These are phyloP conservation scores for Borostomias antarcticus DNA, from an alignment of 2,797 vertebrate genomes.

Conservation along the genomic window DNA sequence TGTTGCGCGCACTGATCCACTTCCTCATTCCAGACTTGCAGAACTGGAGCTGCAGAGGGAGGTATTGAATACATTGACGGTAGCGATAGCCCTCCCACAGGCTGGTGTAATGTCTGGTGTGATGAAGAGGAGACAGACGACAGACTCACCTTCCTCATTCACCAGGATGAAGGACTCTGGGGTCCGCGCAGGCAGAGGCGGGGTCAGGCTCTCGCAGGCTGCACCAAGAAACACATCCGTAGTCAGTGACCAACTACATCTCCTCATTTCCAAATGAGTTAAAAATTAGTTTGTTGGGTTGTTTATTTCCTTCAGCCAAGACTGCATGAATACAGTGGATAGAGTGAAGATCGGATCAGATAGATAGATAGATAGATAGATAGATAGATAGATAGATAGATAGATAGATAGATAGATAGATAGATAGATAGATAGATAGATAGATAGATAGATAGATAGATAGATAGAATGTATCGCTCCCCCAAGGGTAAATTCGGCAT, in stretches of 20 bases:
- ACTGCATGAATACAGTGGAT: too few species aligned
- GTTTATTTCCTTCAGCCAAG: too few species aligned
- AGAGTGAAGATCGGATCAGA: too few species aligned
- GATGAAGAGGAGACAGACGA: neutral
- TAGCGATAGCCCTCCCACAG: neutral
- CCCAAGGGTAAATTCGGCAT: too few species aligned
- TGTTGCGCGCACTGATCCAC: neutral
- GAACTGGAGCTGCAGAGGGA: neutral
- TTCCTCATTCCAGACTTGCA: neutral
- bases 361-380: too few species aligned
- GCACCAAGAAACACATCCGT: constrained; percentile 5
- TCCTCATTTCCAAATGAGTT: too few species aligned
- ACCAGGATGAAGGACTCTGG: constrained; percentile 45
- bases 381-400: too few species aligned
- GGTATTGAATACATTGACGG: neutral
- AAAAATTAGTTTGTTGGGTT: too few species aligned
- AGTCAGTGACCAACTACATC: neutral
- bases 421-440: too few species aligned
- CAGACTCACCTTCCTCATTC: constrained; percentile 39
- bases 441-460: too few species aligned
- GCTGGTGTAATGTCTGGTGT: neutral
- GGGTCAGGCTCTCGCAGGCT: constrained; percentile 40
- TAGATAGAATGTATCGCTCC: too few species aligned
- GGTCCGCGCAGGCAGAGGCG: constrained; percentile 51
- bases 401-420: too few species aligned